Evolutionary conservation across 2,113 vertebrate genomes (phyloP), one percentile per base, ranked within the genome.

Genomic region (Limanda limanda): DNA sequence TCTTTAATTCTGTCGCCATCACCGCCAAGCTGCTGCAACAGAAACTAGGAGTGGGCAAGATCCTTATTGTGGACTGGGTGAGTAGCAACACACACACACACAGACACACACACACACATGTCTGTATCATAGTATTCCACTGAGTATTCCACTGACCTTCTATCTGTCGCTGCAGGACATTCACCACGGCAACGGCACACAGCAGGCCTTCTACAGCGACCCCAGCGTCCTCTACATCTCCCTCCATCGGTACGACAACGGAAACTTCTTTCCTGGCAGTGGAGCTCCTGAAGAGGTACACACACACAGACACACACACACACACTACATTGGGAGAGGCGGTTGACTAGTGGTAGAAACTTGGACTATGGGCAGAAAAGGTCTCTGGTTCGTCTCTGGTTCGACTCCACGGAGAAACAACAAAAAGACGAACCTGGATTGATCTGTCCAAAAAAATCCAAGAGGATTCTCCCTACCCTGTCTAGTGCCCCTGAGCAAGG

Each of bases 1-100:
- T 92, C 86, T 92, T 92, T 65, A 92, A 92, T 25, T 91, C 91
- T n/a, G 91, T 92, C 0, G 91, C 91, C 24, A 92, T 92, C 76
- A 89, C 91, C 25, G 90, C 89, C 13, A 92, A 92, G 47, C 86
- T 92, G 70, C 86, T 92, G 57, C 91, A 91, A 31, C 91, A 92
- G 76, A 92, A 92, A 77, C 86, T 92, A 5, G 91, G 91, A 9
- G 91, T 92, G 60, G 90, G 86, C 35, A 92, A 92, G 67, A 89
- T 92, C 79, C 90, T 92, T 25, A 89, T 92, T 27, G 83, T 92
- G 55, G 91, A 92, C 45, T 92, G 91, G 91, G 91, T 92, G 59
- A 90, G 87, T 45, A 2, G 20, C 27, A 24, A 51, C 12, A 51
- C 55, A 52, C 31, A 78, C 5, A 59, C 52, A 64, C 37, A 23